Evolutionary conservation across 1,140 invertebrate species (phyloP).

Genomic region (Zaprionus taronus): DNA sequence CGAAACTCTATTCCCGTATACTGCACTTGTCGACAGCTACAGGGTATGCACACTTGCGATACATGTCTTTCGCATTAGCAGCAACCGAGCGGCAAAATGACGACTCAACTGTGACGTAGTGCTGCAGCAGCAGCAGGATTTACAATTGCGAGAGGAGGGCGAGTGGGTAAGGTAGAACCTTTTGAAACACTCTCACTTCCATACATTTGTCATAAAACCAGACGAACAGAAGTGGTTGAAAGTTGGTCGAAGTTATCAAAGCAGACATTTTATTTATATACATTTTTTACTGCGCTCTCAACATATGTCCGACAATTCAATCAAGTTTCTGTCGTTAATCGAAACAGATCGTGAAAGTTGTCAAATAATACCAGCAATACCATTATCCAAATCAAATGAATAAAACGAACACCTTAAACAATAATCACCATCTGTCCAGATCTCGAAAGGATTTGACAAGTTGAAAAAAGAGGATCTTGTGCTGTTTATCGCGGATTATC

Average conservation of each 20-base stretch:
- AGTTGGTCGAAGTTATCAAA: constrained; percentile 12
- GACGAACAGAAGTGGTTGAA: constrained; percentile 32
- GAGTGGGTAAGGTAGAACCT: background rate
- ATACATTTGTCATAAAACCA: constrained; percentile 37
- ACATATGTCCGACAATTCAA: background rate
- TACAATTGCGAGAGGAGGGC: constrained; percentile 2
- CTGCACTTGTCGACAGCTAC: background rate
- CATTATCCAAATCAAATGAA: too few relatives aligned
- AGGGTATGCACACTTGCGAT: constrained; percentile 38
- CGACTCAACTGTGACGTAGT: constrained; percentile 35
- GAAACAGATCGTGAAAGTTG: too few relatives aligned
- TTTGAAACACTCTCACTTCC: constrained; percentile 32
- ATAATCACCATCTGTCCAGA: too few relatives aligned
- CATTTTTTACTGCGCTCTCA: background rate
- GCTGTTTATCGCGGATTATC: too few relatives aligned
- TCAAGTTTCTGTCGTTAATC: background rate
- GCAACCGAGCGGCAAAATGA: constrained; percentile 16
- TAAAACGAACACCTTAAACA: too few relatives aligned
- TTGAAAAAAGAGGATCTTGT: too few relatives aligned
- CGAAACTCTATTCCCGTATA: background rate
- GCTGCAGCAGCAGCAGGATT: constrained; percentile 35
- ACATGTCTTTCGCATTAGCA: constrained; percentile 51
- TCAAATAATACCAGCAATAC: too few relatives aligned
- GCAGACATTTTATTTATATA: constrained; percentile 14
- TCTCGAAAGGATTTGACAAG: too few relatives aligned